Base-by-base conservation (phyloP, 2,113 vertebrate species). In the Salvator merianae region DNA sequence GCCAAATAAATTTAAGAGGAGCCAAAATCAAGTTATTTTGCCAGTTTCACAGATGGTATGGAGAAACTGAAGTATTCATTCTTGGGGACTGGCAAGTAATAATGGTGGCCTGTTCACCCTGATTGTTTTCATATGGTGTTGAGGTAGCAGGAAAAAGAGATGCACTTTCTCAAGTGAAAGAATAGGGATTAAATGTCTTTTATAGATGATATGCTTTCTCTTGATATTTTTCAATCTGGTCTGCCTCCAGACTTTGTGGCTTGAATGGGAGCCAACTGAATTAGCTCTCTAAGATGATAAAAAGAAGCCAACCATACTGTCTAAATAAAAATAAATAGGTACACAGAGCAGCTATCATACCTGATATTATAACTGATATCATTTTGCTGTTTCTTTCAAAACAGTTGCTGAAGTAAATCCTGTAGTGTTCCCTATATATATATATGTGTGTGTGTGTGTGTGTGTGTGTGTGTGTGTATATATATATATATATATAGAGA, bases 221-320 rank as follows among this genome's bases (percentile, higher is more conserved):
- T 47, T 79, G 73, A 53, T 7, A 36, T 66, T 76, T 28, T 22
- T 50, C 75, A 82, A 13, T 65, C 72, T 63, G 30, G 70, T 63
- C 40, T 83, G 59, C n/a, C n/a, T 83, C 53, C 30, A 66, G 62
- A n/a, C 36, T 36, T 62, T 82, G 55, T 71, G 68, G 79, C 79
- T 81, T 73, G 72, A 22, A 53, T 83, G 71, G 20, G 43, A 53
- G 59, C 59, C 82, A 83, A 59, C 77, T 65, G 77, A 59, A 79
- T 65, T 66, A 83, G 34, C 59, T 83, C 71, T 59, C 30, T 50
- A 50, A 59, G 79, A 38, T 32, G 7, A 14, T 72, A 53, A 62
- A 53, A 82, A 24, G 26, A 26, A 72, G 50, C 34, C 26, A 82
- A 66, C 38, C 3, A 7, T 28, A 50, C 30, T 2, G 12, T 65